A percentile compares a stretch with the other conserved stretches of the same genome.
These are phyloP conservation scores for Mionectes olivaceus DNA, from an alignment of 2,797 vertebrate genomes.

Conservation along the genomic window DNA sequence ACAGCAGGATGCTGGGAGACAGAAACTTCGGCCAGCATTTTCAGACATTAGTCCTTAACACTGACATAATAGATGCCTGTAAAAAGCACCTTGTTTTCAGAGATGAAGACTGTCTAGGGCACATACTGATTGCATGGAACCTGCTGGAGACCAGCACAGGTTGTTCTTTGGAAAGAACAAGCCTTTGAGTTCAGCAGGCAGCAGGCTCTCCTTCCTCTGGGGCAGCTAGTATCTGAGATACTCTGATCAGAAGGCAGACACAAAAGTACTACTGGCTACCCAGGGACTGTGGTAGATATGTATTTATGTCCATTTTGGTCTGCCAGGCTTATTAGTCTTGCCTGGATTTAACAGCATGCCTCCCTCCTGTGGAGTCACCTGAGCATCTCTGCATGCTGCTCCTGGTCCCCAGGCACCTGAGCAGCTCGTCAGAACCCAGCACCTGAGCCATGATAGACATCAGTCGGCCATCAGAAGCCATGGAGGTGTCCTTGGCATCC, in stretches of 20 bases:
- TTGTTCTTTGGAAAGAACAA: not conserved
- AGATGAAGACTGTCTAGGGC: not conserved
- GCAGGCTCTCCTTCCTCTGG: not conserved
- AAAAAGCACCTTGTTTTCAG: not conserved
- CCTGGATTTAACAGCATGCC: not conserved
- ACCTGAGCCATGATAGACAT: not conserved
- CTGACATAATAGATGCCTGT: not conserved
- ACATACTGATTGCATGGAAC: not conserved
- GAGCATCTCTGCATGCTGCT: not conserved
- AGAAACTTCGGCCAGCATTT: conserved; percentile 20
- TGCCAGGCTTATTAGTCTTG: not conserved
- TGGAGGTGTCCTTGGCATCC: not conserved
- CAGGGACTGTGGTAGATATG: not conserved
- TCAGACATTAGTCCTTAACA: not conserved
- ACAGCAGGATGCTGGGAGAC: not conserved
- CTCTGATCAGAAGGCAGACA: not conserved
- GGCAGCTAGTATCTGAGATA: not conserved
- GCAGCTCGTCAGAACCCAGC: not conserved
- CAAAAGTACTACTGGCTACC: not conserved
- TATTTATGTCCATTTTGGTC: not conserved
- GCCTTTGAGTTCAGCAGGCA: not conserved
- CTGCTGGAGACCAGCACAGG: not conserved
- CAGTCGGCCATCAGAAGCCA: not conserved
- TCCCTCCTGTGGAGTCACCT: not conserved
- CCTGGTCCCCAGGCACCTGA: not conserved